Evolutionary conservation across 2,888 invertebrate genomes (phyloP).

Genomic region (Philonicus albiceps): DNA sequence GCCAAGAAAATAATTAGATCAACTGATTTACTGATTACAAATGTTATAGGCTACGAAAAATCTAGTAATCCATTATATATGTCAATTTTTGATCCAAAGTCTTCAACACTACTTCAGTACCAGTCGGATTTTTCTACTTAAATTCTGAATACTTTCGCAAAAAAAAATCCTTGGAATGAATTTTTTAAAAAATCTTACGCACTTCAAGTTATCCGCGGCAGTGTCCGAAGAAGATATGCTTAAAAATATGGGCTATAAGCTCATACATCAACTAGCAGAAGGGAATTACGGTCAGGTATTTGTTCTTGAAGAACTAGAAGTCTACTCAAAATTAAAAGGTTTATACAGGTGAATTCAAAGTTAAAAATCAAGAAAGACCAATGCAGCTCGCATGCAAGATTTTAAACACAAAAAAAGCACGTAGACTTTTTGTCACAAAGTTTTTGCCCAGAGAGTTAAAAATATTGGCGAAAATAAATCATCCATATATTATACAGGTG

Average conservation of each 20-base stretch:
- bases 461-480: conserved; percentile 76
- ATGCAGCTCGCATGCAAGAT: conserved; percentile 74
- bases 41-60: too few species aligned
- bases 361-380: conserved; percentile 47
- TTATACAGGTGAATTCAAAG: conserved; percentile 48
- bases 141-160: background rate
- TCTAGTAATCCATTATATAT: too few species aligned
- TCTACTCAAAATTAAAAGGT: conserved; percentile 43
- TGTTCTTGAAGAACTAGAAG: background rate
- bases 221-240: conserved; percentile 67
- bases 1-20: too few species aligned
- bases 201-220: background rate
- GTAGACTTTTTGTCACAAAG: conserved; percentile 79
- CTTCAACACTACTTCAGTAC: too few species aligned
- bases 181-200: too few species aligned
- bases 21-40: too few species aligned
- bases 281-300: conserved; percentile 80
- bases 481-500: conserved; percentile 81
- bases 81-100: too few species aligned
- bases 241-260: conserved; percentile 71
- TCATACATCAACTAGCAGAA: conserved; percentile 72
- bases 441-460: conserved; percentile 85
- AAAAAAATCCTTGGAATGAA: background rate
- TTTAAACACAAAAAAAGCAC: conserved; percentile 76
- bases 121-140: too few species aligned